Evolutionary conservation across 2,888 invertebrate species (phyloP), one percentile per base, ranked within the genome.

Genomic region (Lochmaea capreae): DNA sequence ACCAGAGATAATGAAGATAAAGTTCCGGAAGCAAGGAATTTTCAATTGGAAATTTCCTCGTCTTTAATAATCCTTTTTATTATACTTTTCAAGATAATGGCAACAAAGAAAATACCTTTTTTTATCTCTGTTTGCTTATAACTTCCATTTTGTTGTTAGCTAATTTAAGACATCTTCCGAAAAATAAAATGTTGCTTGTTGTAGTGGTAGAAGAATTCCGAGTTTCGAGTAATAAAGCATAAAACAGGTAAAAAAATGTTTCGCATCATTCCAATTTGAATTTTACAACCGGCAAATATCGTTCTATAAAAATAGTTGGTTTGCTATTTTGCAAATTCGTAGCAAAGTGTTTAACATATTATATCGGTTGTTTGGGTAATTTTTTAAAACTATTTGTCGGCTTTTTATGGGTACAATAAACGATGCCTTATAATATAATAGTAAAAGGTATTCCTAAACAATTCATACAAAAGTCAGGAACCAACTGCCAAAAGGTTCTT

Each of bases 291-390:
- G 39, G 69, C 49, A 62, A 62, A 61, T 58, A 62, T 42, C 8
- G 18, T 49, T 62, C 57, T 18, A 62, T 54, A 54, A 54, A 54
- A 54, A 54, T 54, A 54, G 0, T 54, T 54, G 54, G 16, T 62
- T 69, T 69, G 46, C 49, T 42, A 69, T 69, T 62, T 69, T 69
- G 69, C 69, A 69, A 69, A 62, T 69, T 63, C 42, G 22, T 69
- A 68, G 26, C 68, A 61, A 68, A 68, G 26, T 49, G 16, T 46
- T 68, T 68, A 67, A 61, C 62, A 52, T 62, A 69, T 69, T 54
- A 43, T 42, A 58, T 57, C 42, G 58, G 42, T 63, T 63, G 16
- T 63, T 63, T 43, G 42, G 62, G 18, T 43, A 63, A 42, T 63
- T 63, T 63, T 63, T 63, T 63, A 43, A 46, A 18, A 42, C n/a